A percentile compares a stretch with the other conserved stretches of the same genome.
Conservation (phyloP, 2,888 invertebrate species). For the Tachystola acroxantha region DNA sequence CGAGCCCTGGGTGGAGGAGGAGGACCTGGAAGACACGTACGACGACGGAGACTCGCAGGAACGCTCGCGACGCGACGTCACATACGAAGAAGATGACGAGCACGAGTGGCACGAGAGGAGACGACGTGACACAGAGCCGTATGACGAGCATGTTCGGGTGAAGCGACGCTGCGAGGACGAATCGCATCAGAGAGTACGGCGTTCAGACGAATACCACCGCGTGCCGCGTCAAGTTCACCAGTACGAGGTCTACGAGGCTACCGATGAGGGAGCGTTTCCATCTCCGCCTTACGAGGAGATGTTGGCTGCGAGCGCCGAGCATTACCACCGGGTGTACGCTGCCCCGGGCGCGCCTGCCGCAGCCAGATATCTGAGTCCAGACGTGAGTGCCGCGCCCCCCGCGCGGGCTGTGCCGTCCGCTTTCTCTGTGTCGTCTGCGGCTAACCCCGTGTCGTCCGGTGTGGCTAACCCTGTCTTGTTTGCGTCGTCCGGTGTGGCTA, state of each 20-base stretch:
- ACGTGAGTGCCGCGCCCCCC: constrained; percentile 26
- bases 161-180: constrained; percentile 43
- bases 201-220: constrained; percentile 36
- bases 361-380: constrained; percentile 34
- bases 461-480: constrained; percentile 25
- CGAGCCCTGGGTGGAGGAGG: constrained; percentile 53
- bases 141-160: constrained; percentile 48
- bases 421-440: constrained; percentile 1
- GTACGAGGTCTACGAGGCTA: constrained; percentile 62
- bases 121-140: constrained; percentile 21
- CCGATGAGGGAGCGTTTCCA: constrained; percentile 40
- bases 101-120: background rate
- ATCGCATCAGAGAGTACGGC: constrained; percentile 23
- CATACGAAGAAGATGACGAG: constrained; percentile 3
- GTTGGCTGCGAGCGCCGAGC: constrained; percentile 65
- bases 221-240: constrained; percentile 54
- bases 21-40: constrained; percentile 36
- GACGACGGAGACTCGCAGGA: constrained; percentile 2
- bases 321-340: constrained; percentile 56
- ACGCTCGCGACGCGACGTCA: background rate
- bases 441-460: constrained; percentile 12
- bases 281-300: constrained; percentile 62
- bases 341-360: constrained; percentile 26
- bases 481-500: constrained; percentile 16
- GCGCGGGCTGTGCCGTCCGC: constrained; percentile 11